A percentile compares a stretch with the other conserved stretches of the same genome.
These are phyloP conservation scores for Saxidomus purpurata DNA, from an alignment of 1,140 invertebrate genomes.

Conservation along the genomic window DNA sequence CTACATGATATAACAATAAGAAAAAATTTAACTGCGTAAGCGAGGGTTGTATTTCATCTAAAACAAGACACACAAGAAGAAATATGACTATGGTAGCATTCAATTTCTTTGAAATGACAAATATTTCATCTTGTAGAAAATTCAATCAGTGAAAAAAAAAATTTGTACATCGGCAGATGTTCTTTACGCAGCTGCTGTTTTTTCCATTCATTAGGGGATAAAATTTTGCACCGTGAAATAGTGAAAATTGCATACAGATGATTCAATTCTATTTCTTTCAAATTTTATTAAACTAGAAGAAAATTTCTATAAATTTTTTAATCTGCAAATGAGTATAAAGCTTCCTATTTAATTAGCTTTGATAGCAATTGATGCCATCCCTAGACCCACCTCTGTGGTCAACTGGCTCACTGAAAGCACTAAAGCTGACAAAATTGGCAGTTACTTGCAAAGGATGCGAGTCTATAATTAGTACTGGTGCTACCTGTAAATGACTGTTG, in stretches of 20 bases:
- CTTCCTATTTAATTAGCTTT: too few relatives aligned
- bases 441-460: too few relatives aligned
- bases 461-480: too few relatives aligned
- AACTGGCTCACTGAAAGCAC: too few relatives aligned
- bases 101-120: background rate
- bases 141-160: background rate
- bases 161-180: background rate
- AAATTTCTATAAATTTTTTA: background rate
- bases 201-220: background rate
- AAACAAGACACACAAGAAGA: background rate
- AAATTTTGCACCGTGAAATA: background rate
- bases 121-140: background rate
- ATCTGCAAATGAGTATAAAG: background rate
- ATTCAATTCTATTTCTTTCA: background rate
- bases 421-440: too few relatives aligned
- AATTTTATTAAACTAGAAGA: background rate
- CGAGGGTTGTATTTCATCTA: background rate
- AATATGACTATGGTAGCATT: background rate
- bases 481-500: too few relatives aligned
- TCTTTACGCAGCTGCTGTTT: background rate
- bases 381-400: too few relatives aligned
- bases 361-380: too few relatives aligned
- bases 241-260: slow-evolving; percentile 10
- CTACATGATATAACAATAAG: slow-evolving; percentile 8
- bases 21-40: background rate